Evolutionary conservation across 2,113 vertebrate genomes (phyloP).

Genomic region (Chunga burmeisteri): DNA sequence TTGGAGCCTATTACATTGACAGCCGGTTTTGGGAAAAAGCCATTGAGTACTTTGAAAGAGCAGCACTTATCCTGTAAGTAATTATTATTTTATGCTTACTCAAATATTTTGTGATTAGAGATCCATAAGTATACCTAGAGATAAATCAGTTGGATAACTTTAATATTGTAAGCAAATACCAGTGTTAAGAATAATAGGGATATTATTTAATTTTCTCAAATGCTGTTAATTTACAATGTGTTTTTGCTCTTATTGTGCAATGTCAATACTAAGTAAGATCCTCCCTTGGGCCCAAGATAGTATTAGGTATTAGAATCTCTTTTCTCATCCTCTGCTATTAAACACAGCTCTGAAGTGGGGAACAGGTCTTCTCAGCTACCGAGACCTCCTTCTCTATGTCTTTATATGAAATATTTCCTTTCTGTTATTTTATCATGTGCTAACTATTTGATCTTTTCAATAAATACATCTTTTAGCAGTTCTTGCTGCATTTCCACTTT

Average conservation of each 20-base stretch:
- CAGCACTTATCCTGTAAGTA: conserved; percentile 96
- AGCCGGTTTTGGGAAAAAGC: conserved; percentile 98
- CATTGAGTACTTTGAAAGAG: conserved; percentile 97
- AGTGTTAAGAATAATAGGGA: background rate
- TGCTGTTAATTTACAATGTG: background rate
- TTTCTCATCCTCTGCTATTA: background rate
- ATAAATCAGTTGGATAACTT: background rate
- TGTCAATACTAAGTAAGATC: background rate
- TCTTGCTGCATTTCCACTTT: background rate
- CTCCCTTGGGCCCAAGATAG: background rate
- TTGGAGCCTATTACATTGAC: conserved; percentile 94
- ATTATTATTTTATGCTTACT: conserved; percentile 29
- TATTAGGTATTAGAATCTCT: background rate
- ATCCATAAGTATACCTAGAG: background rate
- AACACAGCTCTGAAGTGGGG: background rate
- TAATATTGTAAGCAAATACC: background rate
- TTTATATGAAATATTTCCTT: background rate
- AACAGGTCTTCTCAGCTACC: background rate
- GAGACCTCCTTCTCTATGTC: background rate
- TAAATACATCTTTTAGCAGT: background rate
- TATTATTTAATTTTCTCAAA: conserved; percentile 8
- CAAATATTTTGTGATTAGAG: background rate
- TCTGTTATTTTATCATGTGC: rapidly evolving
- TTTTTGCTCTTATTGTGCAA: background rate
- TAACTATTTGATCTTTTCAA: background rate